Conservation (phyloP, 2,113 vertebrate genomes). For the Gobius niger region DNA sequence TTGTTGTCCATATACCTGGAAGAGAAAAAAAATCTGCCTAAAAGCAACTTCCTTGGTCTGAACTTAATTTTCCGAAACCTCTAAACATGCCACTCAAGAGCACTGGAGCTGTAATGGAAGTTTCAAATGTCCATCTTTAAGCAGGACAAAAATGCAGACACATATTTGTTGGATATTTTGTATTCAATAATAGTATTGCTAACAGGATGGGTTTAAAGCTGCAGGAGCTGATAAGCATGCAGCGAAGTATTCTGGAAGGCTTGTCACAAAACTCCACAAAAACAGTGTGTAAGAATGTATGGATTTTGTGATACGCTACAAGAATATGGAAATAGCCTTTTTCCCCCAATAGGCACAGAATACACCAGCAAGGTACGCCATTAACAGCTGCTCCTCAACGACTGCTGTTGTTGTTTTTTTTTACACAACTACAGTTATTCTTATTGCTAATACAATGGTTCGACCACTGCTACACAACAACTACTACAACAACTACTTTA, state of each 20-base stretch:
- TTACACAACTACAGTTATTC: neutral
- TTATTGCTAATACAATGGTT: neutral
- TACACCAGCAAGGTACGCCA: neutral
- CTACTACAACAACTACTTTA: too few relatives aligned
- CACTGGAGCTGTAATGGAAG: slow-evolving; percentile 21
- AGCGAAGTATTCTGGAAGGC: slow-evolving; percentile 49
- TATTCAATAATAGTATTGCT: slow-evolving; percentile 58
- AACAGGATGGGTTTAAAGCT: slow-evolving; percentile 49
- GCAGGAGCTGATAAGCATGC: slow-evolving; percentile 61
- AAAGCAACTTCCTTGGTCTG: slow-evolving; percentile 21
- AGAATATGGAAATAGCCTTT: neutral
- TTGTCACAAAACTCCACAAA: slow-evolving; percentile 30
- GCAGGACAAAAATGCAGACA: slow-evolving; percentile 31
- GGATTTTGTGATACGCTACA: slow-evolving; percentile 8
- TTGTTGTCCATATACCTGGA: slow-evolving; percentile 18
- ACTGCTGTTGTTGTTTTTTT: neutral
- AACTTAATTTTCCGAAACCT: slow-evolving; percentile 17
- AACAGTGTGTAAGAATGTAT: slow-evolving; percentile 6
- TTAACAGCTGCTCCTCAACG: neutral
- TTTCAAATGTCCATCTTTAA: slow-evolving; percentile 35
- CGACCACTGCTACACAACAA: too few relatives aligned
- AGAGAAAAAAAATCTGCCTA: slow-evolving; percentile 6
- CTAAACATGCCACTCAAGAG: slow-evolving; percentile 13
- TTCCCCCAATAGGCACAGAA: neutral
- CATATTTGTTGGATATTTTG: slow-evolving; percentile 48